These are phyloP conservation scores for Melanotaenia boesemani DNA, from an alignment of 2,797 vertebrate species.

Conservation along the genomic window DNA sequence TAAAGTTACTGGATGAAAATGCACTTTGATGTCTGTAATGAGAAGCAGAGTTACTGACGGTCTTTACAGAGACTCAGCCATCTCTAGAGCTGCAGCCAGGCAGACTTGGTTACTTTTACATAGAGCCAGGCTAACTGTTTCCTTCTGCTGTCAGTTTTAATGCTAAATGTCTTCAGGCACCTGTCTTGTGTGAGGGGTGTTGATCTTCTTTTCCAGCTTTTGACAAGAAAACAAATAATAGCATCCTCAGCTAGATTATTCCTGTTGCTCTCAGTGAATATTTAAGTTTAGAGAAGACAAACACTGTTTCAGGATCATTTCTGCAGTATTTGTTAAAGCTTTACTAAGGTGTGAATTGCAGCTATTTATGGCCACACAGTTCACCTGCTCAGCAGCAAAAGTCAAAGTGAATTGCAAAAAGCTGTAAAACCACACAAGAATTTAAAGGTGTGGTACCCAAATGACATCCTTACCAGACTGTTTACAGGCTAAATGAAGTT, in stretches of 20 bases:
- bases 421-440: slow-evolving; percentile 40
- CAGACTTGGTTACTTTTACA: not conserved
- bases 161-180: slow-evolving; percentile 13
- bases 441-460: slow-evolving; percentile 47
- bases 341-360: slow-evolving; percentile 48
- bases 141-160: slow-evolving; percentile 10
- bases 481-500: slow-evolving; percentile 41
- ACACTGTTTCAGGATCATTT: slow-evolving; percentile 8
- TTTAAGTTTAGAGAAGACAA: slow-evolving; percentile 7
- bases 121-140: slow-evolving; percentile 1
- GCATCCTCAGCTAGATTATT: not conserved
- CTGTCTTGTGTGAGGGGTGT: not conserved
- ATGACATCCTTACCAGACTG: slow-evolving; percentile 48
- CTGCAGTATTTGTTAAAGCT: slow-evolving; percentile 22
- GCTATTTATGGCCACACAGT: slow-evolving; percentile 22
- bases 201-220: not conserved
- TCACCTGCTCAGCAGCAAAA: slow-evolving; percentile 45
- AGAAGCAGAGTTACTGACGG: not conserved
- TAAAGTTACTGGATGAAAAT: slow-evolving; percentile 29
- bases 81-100: slow-evolving; percentile 1
- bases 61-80: slow-evolving; percentile 2
- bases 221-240: slow-evolving; percentile 12
- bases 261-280: not conserved
- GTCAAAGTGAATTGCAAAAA: slow-evolving; percentile 22
- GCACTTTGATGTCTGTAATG: slow-evolving; percentile 28